phyloP scores from a whole-genome alignment of 2,888 invertebrate species.

The Elegia similella region DNA sequence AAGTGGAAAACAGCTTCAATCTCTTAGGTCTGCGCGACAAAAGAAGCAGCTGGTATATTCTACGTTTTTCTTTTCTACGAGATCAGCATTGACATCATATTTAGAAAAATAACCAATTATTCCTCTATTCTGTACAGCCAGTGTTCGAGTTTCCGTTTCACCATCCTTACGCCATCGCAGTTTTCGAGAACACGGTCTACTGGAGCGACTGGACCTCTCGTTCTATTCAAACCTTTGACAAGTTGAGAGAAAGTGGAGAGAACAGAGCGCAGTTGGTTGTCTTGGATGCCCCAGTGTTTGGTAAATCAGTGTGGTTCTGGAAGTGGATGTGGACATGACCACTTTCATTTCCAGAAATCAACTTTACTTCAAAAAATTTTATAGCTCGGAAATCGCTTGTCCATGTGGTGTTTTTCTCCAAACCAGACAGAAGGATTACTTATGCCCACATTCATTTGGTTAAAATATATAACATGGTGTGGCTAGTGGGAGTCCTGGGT shows the following conservation, averaged over 20 bases:
- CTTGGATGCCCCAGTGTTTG: slow-evolving; percentile 47
- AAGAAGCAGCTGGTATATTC: too few relatives aligned
- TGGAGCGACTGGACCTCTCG: slow-evolving; percentile 94
- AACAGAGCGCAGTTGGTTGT: slow-evolving; percentile 43
- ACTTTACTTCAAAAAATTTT: too few relatives aligned
- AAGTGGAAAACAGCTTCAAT: too few relatives aligned
- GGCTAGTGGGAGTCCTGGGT: too few relatives aligned
- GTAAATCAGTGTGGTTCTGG: slow-evolving; percentile 50
- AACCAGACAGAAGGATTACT: too few relatives aligned
- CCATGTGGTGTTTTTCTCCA: too few relatives aligned
- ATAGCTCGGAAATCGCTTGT: too few relatives aligned
- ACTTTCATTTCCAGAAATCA: too few relatives aligned
- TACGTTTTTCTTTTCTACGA: background rate
- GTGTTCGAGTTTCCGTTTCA: slow-evolving; percentile 81
- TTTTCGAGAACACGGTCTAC: slow-evolving; percentile 93
- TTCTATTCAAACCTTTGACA: slow-evolving; percentile 88
- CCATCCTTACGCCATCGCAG: slow-evolving; percentile 91
- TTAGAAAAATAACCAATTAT: too few relatives aligned
- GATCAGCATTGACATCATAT: background rate
- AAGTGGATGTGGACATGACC: background rate
- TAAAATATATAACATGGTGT: too few relatives aligned
- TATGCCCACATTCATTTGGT: too few relatives aligned
- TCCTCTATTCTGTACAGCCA: slow-evolving; percentile 37
- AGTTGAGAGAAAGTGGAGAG: slow-evolving; percentile 72
- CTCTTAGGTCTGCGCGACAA: too few relatives aligned